Evolutionary conservation across 2,113 vertebrate species (phyloP).

Genomic region (Dolichotis patagonum): DNA sequence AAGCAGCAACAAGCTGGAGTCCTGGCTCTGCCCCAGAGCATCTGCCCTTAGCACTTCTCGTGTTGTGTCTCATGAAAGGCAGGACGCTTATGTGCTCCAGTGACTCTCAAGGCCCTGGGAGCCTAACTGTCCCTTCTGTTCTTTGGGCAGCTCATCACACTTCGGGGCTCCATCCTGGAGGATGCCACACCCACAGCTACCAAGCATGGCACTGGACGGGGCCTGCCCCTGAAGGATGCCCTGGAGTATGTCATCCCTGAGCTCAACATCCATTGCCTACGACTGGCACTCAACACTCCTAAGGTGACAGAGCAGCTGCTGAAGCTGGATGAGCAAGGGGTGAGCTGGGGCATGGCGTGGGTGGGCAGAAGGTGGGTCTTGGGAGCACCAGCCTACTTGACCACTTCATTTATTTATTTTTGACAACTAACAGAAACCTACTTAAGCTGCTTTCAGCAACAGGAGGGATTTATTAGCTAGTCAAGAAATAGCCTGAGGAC

Average conservation of each 20-base stretch:
- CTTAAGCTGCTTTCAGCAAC: constrained; percentile 23
- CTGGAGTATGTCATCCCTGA: constrained; percentile 94
- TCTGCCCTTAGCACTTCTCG: neutral
- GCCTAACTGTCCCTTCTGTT: neutral
- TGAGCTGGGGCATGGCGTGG: constrained; percentile 73
- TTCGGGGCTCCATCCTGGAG: constrained; percentile 94
- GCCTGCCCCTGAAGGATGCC: constrained; percentile 92
- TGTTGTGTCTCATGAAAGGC: neutral
- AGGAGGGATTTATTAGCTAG: neutral
- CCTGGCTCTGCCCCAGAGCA: neutral
- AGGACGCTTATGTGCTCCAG: neutral
- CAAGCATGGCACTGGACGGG: constrained; percentile 91
- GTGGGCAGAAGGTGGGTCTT: neutral
- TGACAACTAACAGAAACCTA: neutral
- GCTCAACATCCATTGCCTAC: constrained; percentile 92
- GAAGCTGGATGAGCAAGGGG: constrained; percentile 97
- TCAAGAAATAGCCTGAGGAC: neutral
- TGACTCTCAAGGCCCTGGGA: neutral
- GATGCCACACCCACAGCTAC: constrained; percentile 91
- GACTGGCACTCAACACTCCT: constrained; percentile 90
- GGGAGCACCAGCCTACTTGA: neutral
- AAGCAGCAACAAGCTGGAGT: neutral
- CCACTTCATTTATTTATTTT: neutral
- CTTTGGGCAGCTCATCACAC: constrained; percentile 90
- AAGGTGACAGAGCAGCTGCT: constrained; percentile 96